These are phyloP conservation scores for Eubucco bourcierii DNA, from an alignment of 2,113 vertebrate species.

Conservation along the genomic window DNA sequence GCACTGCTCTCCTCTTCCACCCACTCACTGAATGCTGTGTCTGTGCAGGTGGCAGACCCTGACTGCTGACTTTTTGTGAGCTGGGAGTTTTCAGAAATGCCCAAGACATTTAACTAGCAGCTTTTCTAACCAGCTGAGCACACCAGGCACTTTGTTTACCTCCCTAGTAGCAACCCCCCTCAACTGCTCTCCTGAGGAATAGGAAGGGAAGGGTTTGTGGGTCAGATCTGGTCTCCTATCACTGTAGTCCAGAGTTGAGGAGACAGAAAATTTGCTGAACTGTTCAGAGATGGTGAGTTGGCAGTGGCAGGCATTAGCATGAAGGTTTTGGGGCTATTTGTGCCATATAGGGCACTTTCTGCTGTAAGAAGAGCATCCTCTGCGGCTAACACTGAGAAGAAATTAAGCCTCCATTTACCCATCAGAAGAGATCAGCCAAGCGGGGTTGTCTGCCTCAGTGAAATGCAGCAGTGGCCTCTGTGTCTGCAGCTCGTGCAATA, in stretches of 20 bases:
- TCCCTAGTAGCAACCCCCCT: not conserved
- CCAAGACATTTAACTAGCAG: not conserved
- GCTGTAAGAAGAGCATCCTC: not conserved
- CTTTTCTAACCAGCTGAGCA: not conserved
- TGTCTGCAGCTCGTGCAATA: not conserved
- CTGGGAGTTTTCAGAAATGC: not conserved
- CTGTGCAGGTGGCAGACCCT: not conserved
- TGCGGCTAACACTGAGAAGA: not conserved
- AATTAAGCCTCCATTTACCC: not conserved
- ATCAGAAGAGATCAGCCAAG: not conserved
- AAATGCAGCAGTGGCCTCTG: not conserved
- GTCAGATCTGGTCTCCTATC: not conserved
- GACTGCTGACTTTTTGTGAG: not conserved
- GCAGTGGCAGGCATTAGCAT: not conserved
- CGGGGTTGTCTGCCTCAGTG: not conserved
- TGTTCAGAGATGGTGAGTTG: not conserved
- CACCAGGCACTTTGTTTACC: not conserved
- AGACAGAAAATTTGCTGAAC: not conserved
- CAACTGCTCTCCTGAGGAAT: rapidly evolving
- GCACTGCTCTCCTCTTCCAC: not conserved
- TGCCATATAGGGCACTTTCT: not conserved
- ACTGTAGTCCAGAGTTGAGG: not conserved
- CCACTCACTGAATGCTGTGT: rapidly evolving
- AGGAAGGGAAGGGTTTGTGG: not conserved
- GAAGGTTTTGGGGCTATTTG: not conserved